Conservation (phyloP, 2,113 vertebrate species). For the Protobothrops flavoviridis region DNA sequence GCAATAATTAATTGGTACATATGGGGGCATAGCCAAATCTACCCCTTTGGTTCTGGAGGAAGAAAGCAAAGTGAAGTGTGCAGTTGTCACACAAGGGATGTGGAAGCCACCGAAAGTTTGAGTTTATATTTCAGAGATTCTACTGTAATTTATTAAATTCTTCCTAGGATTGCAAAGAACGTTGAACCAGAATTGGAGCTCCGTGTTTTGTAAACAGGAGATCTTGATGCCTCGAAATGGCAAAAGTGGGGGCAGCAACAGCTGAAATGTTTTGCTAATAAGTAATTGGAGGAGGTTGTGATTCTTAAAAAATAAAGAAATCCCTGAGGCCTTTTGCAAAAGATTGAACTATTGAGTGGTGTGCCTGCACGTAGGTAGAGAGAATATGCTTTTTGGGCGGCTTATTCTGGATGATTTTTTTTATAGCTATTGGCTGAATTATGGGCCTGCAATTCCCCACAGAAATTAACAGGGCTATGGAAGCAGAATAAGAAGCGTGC, state of each 20-base stretch:
- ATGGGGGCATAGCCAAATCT: conserved; percentile 4
- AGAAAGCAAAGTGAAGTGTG: background rate
- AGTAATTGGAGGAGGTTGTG: conserved; percentile 68
- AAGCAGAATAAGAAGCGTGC: too few relatives aligned
- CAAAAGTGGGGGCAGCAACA: conserved; percentile 64
- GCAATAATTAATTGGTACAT: conserved; percentile 26
- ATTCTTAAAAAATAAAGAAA: conserved; percentile 67
- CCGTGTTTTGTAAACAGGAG: conserved; percentile 55
- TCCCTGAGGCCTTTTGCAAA: conserved; percentile 56
- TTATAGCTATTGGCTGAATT: background rate
- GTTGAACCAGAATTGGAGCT: conserved; percentile 57
- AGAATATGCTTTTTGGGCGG: background rate
- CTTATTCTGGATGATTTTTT: background rate
- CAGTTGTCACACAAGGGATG: background rate
- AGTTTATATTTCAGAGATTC: conserved; percentile 39
- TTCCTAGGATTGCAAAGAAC: conserved; percentile 45
- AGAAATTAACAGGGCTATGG: background rate
- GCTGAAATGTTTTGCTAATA: conserved; percentile 73
- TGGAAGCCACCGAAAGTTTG: background rate
- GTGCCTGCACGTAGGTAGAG: background rate
- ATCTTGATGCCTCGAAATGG: conserved; percentile 59
- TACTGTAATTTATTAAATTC: conserved; percentile 50
- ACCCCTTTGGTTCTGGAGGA: background rate
- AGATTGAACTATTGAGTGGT: conserved; percentile 48
- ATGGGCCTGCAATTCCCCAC: background rate